A percentile compares a stretch with the other conserved stretches of the same genome.
Evolutionary conservation across 2,113 vertebrate genomes (phyloP).

Genomic region (Thalassoma bifasciatum): DNA sequence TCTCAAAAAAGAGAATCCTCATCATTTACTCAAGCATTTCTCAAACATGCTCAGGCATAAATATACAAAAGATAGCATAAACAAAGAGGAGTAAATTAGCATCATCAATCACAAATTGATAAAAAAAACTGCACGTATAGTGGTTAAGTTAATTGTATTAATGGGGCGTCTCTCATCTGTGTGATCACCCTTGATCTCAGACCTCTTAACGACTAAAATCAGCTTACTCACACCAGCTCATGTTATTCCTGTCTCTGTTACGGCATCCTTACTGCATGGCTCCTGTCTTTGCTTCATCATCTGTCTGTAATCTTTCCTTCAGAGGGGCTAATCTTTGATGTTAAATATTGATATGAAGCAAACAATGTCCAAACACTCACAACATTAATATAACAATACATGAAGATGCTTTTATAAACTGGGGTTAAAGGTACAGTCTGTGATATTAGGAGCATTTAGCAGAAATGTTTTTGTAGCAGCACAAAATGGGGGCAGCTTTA

Average conservation of each 20-base stretch:
- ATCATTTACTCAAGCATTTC: too few species aligned
- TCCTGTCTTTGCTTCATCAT: conserved; percentile 17
- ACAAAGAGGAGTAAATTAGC: not conserved
- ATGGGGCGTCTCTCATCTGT: not conserved
- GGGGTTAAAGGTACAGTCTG: too few species aligned
- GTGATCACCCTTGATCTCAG: not conserved
- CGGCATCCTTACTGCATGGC: conserved; percentile 50
- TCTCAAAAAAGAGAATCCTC: too few species aligned
- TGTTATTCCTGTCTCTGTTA: conserved; percentile 35
- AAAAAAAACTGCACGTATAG: too few species aligned
- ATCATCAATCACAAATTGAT: not conserved
- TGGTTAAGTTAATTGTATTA: not conserved
- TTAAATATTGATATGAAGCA: not conserved
- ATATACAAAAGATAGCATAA: not conserved
- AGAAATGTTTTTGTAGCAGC: too few species aligned
- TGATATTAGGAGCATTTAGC: too few species aligned
- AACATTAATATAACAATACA: not conserved
- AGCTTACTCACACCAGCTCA: conserved; percentile 11
- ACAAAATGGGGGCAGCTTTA: too few species aligned
- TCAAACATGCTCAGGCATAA: not conserved
- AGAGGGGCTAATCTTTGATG: conserved; percentile 13
- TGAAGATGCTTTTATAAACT: too few species aligned
- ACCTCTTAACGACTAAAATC: conserved; percentile 15
- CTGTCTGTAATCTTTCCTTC: not conserved
- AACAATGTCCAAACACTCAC: not conserved